Conservation (phyloP, 37 sponge, comb jelly and placozoan genomes). For the Halisarca cf. caerulea region DNA sequence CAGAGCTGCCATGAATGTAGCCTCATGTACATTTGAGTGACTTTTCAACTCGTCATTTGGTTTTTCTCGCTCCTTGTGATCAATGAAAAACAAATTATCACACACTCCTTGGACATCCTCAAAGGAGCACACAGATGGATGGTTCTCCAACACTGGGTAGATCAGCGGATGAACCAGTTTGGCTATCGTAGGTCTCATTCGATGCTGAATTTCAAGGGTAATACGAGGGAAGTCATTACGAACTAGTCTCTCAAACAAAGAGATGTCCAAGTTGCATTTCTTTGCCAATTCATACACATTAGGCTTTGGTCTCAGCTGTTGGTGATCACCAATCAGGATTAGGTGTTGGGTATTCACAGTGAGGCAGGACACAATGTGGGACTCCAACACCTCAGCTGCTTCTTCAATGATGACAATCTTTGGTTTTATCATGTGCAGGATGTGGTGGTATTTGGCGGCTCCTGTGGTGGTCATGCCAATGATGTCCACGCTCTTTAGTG, state of each 20-base stretch:
- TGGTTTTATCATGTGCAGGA: conserved; percentile 72
- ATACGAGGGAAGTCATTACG: conserved; percentile 66
- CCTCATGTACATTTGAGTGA: conserved; percentile 47
- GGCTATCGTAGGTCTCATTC: conserved; percentile 92
- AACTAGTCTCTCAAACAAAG: conserved; percentile 86
- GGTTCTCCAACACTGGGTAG: conserved; percentile 30
- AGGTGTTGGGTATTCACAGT: conserved; percentile 80
- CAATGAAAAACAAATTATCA: conserved; percentile 66
- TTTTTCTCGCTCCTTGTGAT: conserved; percentile 51
- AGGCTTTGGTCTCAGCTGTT: conserved; percentile 88
- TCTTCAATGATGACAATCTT: conserved; percentile 93
- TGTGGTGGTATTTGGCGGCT: conserved; percentile 83
- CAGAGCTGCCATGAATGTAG: conserved; percentile 39
- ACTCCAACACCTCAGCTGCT: conserved; percentile 92
- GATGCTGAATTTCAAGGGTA: conserved; percentile 80
- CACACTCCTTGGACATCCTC: conserved; percentile 57
- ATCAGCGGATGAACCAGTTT: conserved; percentile 43
- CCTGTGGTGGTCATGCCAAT: conserved; percentile 96
- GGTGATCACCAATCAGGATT: conserved; percentile 96
- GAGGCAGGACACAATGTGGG: conserved; percentile 87
- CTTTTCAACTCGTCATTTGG: conserved; percentile 35
- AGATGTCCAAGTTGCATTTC: conserved; percentile 81
- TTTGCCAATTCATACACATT: conserved; percentile 75
- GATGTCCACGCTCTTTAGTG: conserved; percentile 51
- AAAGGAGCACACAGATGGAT: conserved; percentile 51